Conservation (phyloP, 37 sponge, comb jelly and placozoan genomes). For the Chondrilla cf. caribensis region DNA sequence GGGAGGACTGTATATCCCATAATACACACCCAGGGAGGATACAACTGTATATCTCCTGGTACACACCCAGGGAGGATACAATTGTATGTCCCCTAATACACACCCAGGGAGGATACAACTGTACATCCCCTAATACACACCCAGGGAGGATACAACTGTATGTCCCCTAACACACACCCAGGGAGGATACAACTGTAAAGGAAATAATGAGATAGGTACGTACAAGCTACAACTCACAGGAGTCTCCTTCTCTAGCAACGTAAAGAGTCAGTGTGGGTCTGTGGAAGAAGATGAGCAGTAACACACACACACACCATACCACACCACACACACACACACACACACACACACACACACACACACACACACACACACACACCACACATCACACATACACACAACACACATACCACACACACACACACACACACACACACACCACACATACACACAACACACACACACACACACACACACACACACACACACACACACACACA, state of each 20-base stretch:
- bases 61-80: no score
- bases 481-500: neutral
- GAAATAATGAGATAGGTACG: no score
- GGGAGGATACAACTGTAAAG: no score
- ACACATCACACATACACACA: neutral
- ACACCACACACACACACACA: neutral
- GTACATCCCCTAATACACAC: no score
- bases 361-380: neutral
- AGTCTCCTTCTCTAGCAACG: neutral
- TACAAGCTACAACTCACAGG: neutral
- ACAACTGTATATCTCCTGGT: no score
- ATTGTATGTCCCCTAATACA: no score
- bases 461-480: neutral
- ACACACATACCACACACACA: neutral
- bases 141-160: no score
- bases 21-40: no score
- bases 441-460: neutral
- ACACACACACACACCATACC: neutral
- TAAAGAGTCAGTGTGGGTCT: constrained; percentile 14
- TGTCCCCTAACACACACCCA: no score
- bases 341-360: neutral
- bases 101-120: no score
- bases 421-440: neutral
- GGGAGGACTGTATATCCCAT: no score
- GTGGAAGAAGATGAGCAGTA: neutral